Base-by-base conservation (phyloP, 2,797 vertebrate genomes). In the Podarcis siculus region DNA sequence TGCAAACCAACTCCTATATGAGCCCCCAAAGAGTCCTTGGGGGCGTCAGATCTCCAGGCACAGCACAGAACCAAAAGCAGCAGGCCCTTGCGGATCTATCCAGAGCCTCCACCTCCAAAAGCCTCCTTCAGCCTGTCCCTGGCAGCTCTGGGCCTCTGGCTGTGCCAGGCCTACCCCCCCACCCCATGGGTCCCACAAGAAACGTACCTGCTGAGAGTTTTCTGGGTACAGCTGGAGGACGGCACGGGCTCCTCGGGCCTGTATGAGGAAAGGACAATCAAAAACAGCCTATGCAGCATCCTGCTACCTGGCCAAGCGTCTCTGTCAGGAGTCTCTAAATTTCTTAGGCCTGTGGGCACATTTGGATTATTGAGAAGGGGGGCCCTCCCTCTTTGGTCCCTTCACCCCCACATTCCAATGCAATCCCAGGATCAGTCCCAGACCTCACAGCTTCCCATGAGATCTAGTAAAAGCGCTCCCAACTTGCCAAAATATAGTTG, bases 161-260 rank as follows among this genome's bases (percentile, higher is more conserved):
- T 55, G 76, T n/a, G 23, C 10, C 12, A 35, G 30, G 8, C 19
- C 27, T 3, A 1, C 66, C 30, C 8, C n/a, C 30, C 49, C 17
- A n/a, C 17, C 78, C 55, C 75, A 67, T 13, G 4, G 13, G 3
- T 49, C 76, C 45, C 30, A 61, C 10, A 0, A 21, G 35, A 8
- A 13, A 37, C 89, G 86, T 83, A 99, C 98, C 98, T 99, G 99
- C 90, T 98, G 98, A 0, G 98, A 97, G 95, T 98, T 99, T 95
- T 99, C 99, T 0, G 99, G 99, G 90, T 99, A 99, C 82, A 99
- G 90, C 96, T 99, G 99, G 89, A 99, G 98, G 82, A 99, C 96
- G 0, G 99, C 99, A 71, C 99, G 97, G 9, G 98, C 95, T 58
- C 98, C 98, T 93, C 97, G 98, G 2, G 97, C 96, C 99, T 99